Percentiles rank a stretch among this genome's conserved stretches.
Conservation (phyloP, 2,888 invertebrate species). For the Allygus modestus region DNA sequence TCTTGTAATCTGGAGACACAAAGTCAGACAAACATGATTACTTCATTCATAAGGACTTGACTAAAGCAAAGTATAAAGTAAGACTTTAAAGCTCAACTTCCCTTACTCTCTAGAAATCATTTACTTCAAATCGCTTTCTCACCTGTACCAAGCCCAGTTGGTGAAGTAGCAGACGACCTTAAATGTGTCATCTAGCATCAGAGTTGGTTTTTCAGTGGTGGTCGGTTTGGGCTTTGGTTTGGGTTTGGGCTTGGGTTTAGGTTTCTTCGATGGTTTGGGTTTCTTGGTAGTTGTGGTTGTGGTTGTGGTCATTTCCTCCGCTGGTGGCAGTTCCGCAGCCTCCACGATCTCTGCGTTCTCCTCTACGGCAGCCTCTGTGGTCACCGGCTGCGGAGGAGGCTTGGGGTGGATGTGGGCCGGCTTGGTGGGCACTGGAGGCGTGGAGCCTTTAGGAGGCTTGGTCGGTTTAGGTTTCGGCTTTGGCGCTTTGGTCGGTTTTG, state of each 20-base stretch:
- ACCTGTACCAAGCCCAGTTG: constrained; percentile 94
- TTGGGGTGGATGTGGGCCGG: constrained; percentile 64
- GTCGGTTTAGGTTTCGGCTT: constrained; percentile 49
- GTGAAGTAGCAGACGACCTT: constrained; percentile 95
- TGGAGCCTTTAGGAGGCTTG: constrained; percentile 36
- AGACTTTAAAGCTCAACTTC: too few relatives aligned
- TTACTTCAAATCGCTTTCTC: neutral
- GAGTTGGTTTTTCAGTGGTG: constrained; percentile 3
- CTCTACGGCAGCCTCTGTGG: constrained; percentile 63
- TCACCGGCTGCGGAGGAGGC: constrained; percentile 61
- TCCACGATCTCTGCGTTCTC: constrained; percentile 62
- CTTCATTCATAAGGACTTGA: too few relatives aligned
- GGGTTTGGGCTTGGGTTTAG: constrained; percentile 66
- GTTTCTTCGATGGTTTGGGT: constrained; percentile 64
- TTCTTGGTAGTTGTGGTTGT: constrained; percentile 63
- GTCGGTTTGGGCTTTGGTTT: constrained; percentile 67
- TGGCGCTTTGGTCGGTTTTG: constrained; percentile 15
- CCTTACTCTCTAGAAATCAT: too few relatives aligned
- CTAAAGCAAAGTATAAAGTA: too few relatives aligned
- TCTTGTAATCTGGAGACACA: too few relatives aligned
- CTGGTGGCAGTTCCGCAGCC: constrained; percentile 50
- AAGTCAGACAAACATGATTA: too few relatives aligned
- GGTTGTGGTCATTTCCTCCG: constrained; percentile 39
- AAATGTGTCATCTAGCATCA: constrained; percentile 74
- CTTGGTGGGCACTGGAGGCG: constrained; percentile 63